A percentile compares a stretch with the other conserved stretches of the same genome.
These are phyloP conservation scores for Neodiprion fabricii DNA, from an alignment of 1,140 invertebrate species.

Conservation along the genomic window DNA sequence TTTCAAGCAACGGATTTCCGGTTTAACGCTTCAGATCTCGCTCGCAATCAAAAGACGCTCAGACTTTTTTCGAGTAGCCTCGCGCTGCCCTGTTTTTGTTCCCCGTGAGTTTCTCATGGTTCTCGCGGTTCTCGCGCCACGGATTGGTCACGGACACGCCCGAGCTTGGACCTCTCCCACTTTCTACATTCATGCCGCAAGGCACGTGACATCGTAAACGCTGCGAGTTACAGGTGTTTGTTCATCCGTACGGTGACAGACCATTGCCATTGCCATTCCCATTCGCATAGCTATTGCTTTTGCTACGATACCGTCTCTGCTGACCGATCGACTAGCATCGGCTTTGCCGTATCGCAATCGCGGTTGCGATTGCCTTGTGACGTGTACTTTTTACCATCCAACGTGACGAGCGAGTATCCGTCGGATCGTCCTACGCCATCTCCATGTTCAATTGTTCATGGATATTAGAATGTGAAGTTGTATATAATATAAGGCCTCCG, in stretches of 20 bases:
- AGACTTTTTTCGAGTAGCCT: conserved; percentile 33
- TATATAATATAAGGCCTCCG: too few relatives aligned
- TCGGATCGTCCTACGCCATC: too few relatives aligned
- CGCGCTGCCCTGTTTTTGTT: conserved; percentile 16
- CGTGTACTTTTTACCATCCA: too few relatives aligned
- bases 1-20: conserved; percentile 39
- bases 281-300: neutral
- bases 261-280: neutral
- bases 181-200: neutral
- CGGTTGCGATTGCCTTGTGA: too few relatives aligned
- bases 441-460: too few relatives aligned
- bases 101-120: conserved; percentile 16
- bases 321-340: neutral
- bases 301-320: neutral
- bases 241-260: conserved; percentile 25
- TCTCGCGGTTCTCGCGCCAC: neutral
- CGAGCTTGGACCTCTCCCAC: conserved; percentile 20
- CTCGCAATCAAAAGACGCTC: conserved; percentile 38
- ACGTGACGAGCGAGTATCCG: too few relatives aligned
- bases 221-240: conserved; percentile 53
- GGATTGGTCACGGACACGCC: conserved; percentile 54
- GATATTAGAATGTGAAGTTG: too few relatives aligned
- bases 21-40: conserved; percentile 40
- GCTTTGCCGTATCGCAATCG: neutral
- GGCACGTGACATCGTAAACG: conserved; percentile 50